These are phyloP conservation scores for Cichladusa arquata DNA, from an alignment of 2,113 vertebrate genomes.

Conservation along the genomic window DNA sequence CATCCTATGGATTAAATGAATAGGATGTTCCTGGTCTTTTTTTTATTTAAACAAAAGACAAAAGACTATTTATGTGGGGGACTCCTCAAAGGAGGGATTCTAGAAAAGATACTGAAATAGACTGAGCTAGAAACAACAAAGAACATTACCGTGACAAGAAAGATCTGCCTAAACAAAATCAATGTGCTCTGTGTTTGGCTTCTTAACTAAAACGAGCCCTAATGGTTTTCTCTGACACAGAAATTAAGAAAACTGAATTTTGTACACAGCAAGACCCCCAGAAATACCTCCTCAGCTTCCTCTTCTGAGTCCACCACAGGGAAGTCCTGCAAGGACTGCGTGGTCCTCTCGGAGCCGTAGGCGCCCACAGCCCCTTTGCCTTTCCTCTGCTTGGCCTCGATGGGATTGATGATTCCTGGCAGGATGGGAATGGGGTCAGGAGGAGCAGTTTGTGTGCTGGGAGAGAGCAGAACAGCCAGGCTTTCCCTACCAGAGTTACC, in stretches of 20 bases:
- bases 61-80: fast-evolving
- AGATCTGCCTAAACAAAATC: neutral
- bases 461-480: neutral
- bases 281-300: constrained; percentile 89
- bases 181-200: fast-evolving
- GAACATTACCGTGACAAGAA: neutral
- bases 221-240: neutral
- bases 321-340: constrained; percentile 92
- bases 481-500: neutral
- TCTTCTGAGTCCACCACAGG: constrained; percentile 93
- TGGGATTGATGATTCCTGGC: constrained; percentile 91
- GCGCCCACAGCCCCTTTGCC: constrained; percentile 98
- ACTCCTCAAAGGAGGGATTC: neutral
- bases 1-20: neutral
- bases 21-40: neutral
- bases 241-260: neutral
- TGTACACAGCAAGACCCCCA: neutral
- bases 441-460: neutral
- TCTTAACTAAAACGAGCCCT: neutral
- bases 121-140: neutral
- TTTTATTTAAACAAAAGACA: neutral
- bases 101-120: neutral
- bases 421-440: neutral
- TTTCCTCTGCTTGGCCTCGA: constrained; percentile 96
- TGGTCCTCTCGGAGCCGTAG: constrained; percentile 90